phyloP scores from a whole-genome alignment of 2,113 vertebrate genomes.

The Irena cyanogastra region DNA sequence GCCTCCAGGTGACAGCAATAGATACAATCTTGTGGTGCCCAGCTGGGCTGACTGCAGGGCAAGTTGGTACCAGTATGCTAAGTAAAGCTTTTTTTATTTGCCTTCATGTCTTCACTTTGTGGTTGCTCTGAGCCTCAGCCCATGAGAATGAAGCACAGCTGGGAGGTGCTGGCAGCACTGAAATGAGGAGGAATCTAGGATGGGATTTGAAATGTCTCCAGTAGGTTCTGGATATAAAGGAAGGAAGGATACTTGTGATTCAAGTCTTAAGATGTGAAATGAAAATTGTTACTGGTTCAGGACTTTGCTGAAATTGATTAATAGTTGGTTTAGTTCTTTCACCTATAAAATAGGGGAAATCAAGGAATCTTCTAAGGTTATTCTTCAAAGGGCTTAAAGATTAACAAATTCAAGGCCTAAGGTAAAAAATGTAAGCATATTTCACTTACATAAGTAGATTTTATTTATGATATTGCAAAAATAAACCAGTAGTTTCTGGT shows the following conservation, averaged over 20 bases:
- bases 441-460: background rate
- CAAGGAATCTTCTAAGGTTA: background rate
- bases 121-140: background rate
- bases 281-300: background rate
- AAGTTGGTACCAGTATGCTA: background rate
- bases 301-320: background rate
- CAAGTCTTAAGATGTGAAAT: background rate
- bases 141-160: background rate
- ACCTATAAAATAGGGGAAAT: background rate
- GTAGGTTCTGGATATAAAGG: background rate
- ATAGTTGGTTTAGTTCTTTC: background rate
- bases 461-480: background rate
- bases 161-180: background rate
- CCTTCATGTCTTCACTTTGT: background rate
- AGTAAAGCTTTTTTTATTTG: background rate
- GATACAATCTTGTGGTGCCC: background rate
- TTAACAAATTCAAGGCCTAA: background rate
- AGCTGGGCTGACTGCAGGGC: background rate
- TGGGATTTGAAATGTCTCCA: background rate
- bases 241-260: background rate
- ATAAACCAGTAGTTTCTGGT: background rate
- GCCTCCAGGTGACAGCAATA: background rate
- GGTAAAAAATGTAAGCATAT: background rate
- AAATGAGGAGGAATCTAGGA: background rate
- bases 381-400: background rate